Percentiles rank a stretch among this genome's conserved stretches.
Evolutionary conservation across 1,140 invertebrate species (phyloP).

Genomic region (Aradophagus sp.): DNA sequence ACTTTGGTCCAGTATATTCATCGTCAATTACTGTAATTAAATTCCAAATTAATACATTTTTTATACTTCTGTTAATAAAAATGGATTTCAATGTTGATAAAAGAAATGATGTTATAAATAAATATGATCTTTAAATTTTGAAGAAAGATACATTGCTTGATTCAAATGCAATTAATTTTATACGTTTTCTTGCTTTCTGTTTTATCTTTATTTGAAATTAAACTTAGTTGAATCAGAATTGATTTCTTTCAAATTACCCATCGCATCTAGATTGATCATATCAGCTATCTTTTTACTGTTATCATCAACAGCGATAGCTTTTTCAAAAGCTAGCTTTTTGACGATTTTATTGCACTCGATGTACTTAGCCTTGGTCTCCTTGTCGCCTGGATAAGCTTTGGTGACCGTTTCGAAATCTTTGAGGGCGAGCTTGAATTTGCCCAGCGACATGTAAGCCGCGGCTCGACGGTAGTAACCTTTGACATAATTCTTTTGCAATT

Average conservation of each 20-base stretch:
- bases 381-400: constrained; percentile 93
- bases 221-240: too few relatives aligned
- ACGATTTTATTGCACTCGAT: constrained; percentile 97
- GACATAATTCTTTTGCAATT: constrained; percentile 91
- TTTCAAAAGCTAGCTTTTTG: constrained; percentile 95
- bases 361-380: constrained; percentile 95
- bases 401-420: constrained; percentile 97
- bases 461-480: constrained; percentile 97
- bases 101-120: too few relatives aligned
- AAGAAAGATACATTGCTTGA: too few relatives aligned
- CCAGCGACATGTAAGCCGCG: constrained; percentile 96
- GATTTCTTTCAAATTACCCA: too few relatives aligned
- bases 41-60: constrained; percentile 23
- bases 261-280: constrained; percentile 89
- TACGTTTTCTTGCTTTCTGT: too few relatives aligned
- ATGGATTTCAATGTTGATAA: too few relatives aligned
- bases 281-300: constrained; percentile 90
- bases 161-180: too few relatives aligned
- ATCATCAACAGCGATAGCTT: constrained; percentile 96
- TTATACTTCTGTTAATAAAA: not conserved
- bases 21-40: constrained; percentile 89
- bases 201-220: too few relatives aligned
- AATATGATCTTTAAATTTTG: too few relatives aligned
- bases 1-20: constrained; percentile 92
- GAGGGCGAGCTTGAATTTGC: constrained; percentile 97